Conservation (phyloP, 2,888 invertebrate genomes). For the Aromia moschata region DNA sequence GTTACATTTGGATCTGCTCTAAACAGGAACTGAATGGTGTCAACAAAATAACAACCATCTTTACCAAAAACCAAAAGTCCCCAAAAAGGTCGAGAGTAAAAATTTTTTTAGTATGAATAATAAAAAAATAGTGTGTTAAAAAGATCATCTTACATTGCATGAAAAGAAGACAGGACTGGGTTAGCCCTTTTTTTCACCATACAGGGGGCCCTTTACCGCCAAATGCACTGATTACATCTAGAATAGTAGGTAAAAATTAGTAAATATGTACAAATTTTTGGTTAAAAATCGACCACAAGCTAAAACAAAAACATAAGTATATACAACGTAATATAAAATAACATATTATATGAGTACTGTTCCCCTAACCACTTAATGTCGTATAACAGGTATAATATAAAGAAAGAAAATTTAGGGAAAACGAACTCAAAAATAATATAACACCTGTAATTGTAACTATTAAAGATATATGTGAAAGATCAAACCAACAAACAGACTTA, state of each 20-base stretch:
- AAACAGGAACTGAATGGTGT: not conserved
- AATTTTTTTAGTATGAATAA: constrained; percentile 48
- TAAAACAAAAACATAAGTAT: constrained; percentile 18
- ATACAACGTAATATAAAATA: constrained; percentile 7
- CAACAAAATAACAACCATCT: not conserved
- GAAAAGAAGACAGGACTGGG: constrained; percentile 58
- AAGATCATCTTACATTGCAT: constrained; percentile 60
- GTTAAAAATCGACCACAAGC: constrained; percentile 20
- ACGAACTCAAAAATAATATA: no score
- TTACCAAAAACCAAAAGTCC: constrained; percentile 28
- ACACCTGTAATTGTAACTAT: no score
- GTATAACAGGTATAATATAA: not conserved
- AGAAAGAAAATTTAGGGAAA: constrained; percentile 3
- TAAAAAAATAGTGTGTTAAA: constrained; percentile 50
- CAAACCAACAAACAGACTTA: no score
- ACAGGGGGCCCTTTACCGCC: constrained; percentile 74
- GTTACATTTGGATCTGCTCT: no score
- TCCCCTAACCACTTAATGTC: constrained; percentile 12
- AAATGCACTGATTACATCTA: constrained; percentile 90
- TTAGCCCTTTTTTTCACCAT: constrained; percentile 63
- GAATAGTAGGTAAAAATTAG: constrained; percentile 63
- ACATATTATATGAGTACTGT: constrained; percentile 1
- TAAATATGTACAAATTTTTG: constrained; percentile 42
- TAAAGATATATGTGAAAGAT: no score
- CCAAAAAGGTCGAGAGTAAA: constrained; percentile 38